Evolutionary conservation across 37 sponge, comb jelly and placozoan genomes (phyloP), one percentile per base, ranked within the genome.

Genomic region (Eunapius fragilis): DNA sequence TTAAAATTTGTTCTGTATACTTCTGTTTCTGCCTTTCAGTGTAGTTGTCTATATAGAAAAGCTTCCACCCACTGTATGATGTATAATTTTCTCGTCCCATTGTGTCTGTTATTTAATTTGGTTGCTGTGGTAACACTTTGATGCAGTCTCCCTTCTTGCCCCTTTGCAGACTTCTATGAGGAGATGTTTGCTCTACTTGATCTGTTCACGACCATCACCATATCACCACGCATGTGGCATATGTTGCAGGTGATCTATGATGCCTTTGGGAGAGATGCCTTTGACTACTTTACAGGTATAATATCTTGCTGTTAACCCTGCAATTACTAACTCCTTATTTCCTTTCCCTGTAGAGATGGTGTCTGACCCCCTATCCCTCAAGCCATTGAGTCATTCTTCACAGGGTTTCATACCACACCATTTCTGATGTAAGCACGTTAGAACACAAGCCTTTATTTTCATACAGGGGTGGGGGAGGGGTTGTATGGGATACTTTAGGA

Each of bases 161-260:
- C 67, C 78, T n/a, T 50, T 58, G 19, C 78, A 89, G 98, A 98
- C 81, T 94, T 94, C 74, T 98, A 98, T 68, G 98, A 98, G n/a
- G n/a, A n/a, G 89, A 89, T 96, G 86, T 74, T 97, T 31, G 67
- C 80, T 1, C 76, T 96, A 67, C 0, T 92, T 34, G 92, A 92
- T 47, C 81, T 89, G 33, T 92, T 96, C 71, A 96, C 95, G 1
- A 80, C 85, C 1, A 74, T 87, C 26, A 32, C 80, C 17, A 83
- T 98, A 13, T 92, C 95, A 25, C 86, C 91, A 27, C 84, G 74
- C 28, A 92, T 92, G 93, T 98, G 98, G 98, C 86, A 88, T 25
- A 75, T 98, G 37, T 74, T 96, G 28, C 69, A 58, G 33, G 79
- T 96, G 50, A 70, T 98, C 17, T 87, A 95, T 78, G 89, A 95